Percentiles rank a stretch among this genome's conserved stretches.
phyloP scores from a whole-genome alignment of 2,797 vertebrate species.

The Gymnoscopelus braueri region DNA sequence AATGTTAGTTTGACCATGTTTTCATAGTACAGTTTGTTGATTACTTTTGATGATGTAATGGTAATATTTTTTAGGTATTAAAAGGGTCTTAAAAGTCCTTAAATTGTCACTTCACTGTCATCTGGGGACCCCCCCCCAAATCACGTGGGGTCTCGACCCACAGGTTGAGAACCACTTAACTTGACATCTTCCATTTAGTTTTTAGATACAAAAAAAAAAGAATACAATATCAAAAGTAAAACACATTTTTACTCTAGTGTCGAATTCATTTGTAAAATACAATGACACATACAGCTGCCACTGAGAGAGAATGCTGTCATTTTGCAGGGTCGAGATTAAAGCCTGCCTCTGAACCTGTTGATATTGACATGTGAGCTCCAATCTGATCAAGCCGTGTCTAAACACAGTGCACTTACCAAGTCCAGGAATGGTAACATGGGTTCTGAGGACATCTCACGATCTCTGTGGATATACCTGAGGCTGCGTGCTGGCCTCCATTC shows the following conservation, averaged over 20 bases:
- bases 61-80: too few relatives aligned
- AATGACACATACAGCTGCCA: background rate
- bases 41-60: too few relatives aligned
- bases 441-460: slow-evolving; percentile 71
- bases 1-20: too few relatives aligned
- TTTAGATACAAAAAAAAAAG: slow-evolving; percentile 18
- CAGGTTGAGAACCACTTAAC: too few relatives aligned
- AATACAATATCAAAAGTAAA: slow-evolving; percentile 16
- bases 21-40: too few relatives aligned
- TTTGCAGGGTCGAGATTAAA: slow-evolving; percentile 47
- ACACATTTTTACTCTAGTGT: background rate
- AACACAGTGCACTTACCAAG: slow-evolving; percentile 80
- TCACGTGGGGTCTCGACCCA: too few relatives aligned
- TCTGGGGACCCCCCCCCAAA: too few relatives aligned
- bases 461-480: slow-evolving; percentile 74
- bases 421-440: slow-evolving; percentile 52
- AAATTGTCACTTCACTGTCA: too few relatives aligned
- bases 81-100: too few relatives aligned
- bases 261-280: too few relatives aligned
- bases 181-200: too few relatives aligned
- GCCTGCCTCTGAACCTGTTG: slow-evolving; percentile 55
- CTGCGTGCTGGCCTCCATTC: slow-evolving; percentile 47
- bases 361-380: slow-evolving; percentile 68
- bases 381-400: slow-evolving; percentile 76
- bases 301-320: slow-evolving; percentile 15